Percentiles rank a stretch among this genome's conserved stretches.
phyloP scores from a whole-genome alignment of 2,888 invertebrate genomes.

The Gordius sp. region DNA sequence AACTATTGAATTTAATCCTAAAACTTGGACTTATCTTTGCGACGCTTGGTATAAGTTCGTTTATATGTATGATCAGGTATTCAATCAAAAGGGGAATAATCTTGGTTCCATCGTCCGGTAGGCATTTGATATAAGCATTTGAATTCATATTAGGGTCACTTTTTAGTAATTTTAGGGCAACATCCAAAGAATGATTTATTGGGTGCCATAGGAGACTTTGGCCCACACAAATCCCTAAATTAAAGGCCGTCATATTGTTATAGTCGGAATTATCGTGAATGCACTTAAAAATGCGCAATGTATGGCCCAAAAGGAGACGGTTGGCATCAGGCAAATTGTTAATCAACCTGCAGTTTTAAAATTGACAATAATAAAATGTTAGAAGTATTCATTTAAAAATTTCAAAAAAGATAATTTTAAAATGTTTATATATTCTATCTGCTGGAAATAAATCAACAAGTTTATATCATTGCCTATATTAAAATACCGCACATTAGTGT shows the following conservation, averaged over 20 bases:
- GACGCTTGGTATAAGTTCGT: not conserved
- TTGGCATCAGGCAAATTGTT: not conserved
- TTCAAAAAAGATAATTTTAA: no score
- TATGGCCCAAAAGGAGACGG: not conserved
- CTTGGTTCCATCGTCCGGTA: slow-evolving; percentile 1
- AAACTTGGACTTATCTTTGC: not conserved
- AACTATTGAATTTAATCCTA: not conserved
- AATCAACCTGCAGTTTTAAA: no score
- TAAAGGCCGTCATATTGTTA: slow-evolving; percentile 1
- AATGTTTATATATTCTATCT: no score
- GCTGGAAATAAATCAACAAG: no score
- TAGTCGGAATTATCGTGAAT: slow-evolving; percentile 12
- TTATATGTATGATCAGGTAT: not conserved
- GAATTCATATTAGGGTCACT: no score
- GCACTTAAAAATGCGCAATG: not conserved
- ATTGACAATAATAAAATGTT: no score
- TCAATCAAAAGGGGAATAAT: not conserved
- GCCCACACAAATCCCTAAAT: slow-evolving; percentile 9
- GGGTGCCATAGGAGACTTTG: not conserved
- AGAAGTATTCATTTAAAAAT: no score
- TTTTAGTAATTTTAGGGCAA: no score
- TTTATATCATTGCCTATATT: no score
- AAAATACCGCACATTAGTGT: no score
- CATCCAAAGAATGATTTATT: not conserved
- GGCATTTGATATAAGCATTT: no score